Evolutionary conservation across 2,797 vertebrate genomes (phyloP).

Genomic region (Pseudomugil tenellus): DNA sequence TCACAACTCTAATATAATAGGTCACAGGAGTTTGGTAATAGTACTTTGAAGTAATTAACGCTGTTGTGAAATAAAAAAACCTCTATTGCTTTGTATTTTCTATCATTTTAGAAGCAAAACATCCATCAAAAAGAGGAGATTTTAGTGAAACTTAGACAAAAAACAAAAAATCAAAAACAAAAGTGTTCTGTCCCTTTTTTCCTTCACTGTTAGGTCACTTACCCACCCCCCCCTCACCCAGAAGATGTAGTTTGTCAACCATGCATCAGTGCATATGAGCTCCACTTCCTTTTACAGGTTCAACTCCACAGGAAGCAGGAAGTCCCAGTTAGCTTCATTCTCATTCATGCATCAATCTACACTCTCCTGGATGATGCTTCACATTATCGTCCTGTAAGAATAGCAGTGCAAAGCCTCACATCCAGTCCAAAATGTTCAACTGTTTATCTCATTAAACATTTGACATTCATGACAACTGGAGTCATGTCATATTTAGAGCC

Average conservation of each 20-base stretch:
- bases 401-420: slow-evolving; percentile 2
- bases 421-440: slow-evolving; percentile 6
- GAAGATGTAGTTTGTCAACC: slow-evolving; percentile 54
- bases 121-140: too few species aligned
- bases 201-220: slow-evolving; percentile 38
- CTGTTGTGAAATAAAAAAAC: neutral
- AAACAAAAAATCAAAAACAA: too few species aligned
- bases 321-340: slow-evolving; percentile 33
- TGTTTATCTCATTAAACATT: slow-evolving; percentile 7
- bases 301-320: slow-evolving; percentile 68
- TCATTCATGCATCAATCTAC: slow-evolving; percentile 59
- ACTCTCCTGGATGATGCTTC: slow-evolving; percentile 24
- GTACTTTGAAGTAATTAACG: slow-evolving; percentile 36
- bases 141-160: slow-evolving; percentile 16
- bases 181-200: neutral
- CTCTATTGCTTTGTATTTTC: neutral
- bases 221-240: slow-evolving; percentile 20
- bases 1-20: slow-evolving; percentile 44
- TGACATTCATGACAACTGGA: slow-evolving; percentile 10
- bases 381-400: slow-evolving; percentile 7
- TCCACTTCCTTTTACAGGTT: slow-evolving; percentile 63
- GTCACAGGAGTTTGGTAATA: slow-evolving; percentile 21
- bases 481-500: slow-evolving; percentile 1
- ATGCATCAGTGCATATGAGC: slow-evolving; percentile 36
- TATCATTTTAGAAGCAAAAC: too few species aligned